Evolutionary conservation across 2,888 invertebrate species (phyloP), one percentile per base, ranked within the genome.

Genomic region (Cosmia trapezina): DNA sequence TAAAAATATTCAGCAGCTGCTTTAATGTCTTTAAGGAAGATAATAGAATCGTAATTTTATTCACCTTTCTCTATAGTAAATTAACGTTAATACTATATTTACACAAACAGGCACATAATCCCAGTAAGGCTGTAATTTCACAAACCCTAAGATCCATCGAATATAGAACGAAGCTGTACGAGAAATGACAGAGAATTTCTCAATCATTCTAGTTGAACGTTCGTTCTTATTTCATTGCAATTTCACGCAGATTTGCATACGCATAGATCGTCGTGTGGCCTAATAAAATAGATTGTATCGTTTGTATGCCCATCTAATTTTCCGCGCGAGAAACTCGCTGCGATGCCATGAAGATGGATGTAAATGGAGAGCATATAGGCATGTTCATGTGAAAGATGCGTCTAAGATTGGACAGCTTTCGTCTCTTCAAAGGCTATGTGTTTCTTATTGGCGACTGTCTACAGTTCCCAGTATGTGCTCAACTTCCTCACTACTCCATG

Each of bases 231-330:
- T 89, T 84, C 87, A 80, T 83, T 70, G 87, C 88, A 91, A 91
- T 91, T 92, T 93, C 90, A 91, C 89, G 91, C 88, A 81, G 82
- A 92, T 93, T 90, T 91, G 87, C 89, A 88, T 89, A 71, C 41
- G 71, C 43, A 65, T 53, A 57, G 61, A 76, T 65, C 54, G 81
- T 73, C 70, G 64, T 75, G 83, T 89, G 89, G 89, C 89, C 90
- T 85, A 91, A 92, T 92, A 92, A 91, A 90, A 82, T 88, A 84
- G 87, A 90, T 90, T 89, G 89, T 86, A 88, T 87, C 84, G 83
- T 81, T 81, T 82, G 70, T 83, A 82, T 87, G 89, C 89, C 88
- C 90, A 92, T 93, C 90, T 90, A 86, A 92, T 93, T 93, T 93
- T 91, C 89, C 91, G 89, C 91, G 88, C 86, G 88, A 90, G 85